phyloP scores from a whole-genome alignment of 2,888 invertebrate genomes.

The Sinelater perroti region DNA sequence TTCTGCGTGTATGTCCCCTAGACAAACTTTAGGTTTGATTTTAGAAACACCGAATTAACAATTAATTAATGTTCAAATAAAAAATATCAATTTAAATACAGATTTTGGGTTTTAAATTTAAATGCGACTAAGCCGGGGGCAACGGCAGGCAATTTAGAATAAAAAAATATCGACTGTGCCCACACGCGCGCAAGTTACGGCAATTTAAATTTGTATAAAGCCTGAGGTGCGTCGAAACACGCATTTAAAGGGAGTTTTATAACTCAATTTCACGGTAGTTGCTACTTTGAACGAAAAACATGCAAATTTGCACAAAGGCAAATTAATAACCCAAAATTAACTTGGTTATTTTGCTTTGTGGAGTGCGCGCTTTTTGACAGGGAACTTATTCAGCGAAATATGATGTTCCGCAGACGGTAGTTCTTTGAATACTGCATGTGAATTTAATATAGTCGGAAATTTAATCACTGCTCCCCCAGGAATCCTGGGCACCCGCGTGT shows the following conservation, averaged over 20 bases:
- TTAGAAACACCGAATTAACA: too few species aligned
- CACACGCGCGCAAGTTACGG: constrained; percentile 6
- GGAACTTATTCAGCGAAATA: constrained; percentile 32
- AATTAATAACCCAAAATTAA: constrained; percentile 31
- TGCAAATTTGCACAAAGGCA: constrained; percentile 27
- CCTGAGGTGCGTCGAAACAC: constrained; percentile 11
- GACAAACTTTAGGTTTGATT: too few species aligned
- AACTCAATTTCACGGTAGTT: constrained; percentile 28
- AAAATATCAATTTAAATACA: too few species aligned
- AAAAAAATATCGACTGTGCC: too few species aligned
- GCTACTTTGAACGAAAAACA: constrained; percentile 26
- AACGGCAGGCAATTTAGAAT: too few species aligned
- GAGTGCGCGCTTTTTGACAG: constrained; percentile 27
- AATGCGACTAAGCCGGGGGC: too few species aligned
- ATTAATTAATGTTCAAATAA: too few species aligned
- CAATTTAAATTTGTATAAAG: constrained; percentile 17
- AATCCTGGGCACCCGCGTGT: constrained; percentile 14
- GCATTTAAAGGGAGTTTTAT: constrained; percentile 14
- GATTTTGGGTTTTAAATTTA: too few species aligned
- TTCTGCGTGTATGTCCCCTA: too few species aligned
- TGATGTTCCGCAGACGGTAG: constrained; percentile 23
- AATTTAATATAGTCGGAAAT: constrained; percentile 31
- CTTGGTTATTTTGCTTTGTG: constrained; percentile 30
- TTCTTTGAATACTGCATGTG: constrained; percentile 28
- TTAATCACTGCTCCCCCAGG: constrained; percentile 32